phyloP scores from a whole-genome alignment of 2,888 invertebrate species.

The Meiosimyza decipiens region DNA sequence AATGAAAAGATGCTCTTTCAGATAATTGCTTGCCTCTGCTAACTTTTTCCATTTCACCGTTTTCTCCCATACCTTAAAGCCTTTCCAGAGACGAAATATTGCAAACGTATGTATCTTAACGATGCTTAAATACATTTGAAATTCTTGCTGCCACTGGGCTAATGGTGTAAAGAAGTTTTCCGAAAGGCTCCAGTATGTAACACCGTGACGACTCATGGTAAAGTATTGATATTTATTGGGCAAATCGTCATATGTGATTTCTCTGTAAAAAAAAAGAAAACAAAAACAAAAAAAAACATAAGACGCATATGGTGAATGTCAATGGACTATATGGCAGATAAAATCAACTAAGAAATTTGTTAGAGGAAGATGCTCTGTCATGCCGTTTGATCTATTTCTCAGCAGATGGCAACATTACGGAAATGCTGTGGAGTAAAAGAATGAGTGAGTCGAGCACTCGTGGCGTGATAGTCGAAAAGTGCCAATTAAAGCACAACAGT shows the following conservation, averaged over 20 bases:
- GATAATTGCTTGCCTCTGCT: conserved; percentile 69
- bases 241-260: conserved; percentile 78
- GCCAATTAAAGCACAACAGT: no score
- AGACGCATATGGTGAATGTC: neutral
- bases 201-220: conserved; percentile 85
- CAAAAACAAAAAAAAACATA: neutral
- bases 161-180: conserved; percentile 84
- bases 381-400: no score
- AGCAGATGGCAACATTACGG: no score
- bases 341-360: neutral
- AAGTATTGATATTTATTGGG: conserved; percentile 76
- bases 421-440: no score
- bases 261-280: conserved; percentile 68
- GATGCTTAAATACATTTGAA: conserved; percentile 81
- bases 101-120: conserved; percentile 78
- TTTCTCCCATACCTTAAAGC: conserved; percentile 84
- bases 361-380: neutral
- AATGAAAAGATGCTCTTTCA: conserved; percentile 79
- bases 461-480: no score
- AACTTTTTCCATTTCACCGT: conserved; percentile 78
- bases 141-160: conserved; percentile 84
- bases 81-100: conserved; percentile 80
- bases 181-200: conserved; percentile 77
- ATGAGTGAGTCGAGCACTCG: no score
- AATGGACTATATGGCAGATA: neutral